Evolutionary conservation across 2,113 vertebrate genomes (phyloP).

Genomic region (Symphodus melops): DNA sequence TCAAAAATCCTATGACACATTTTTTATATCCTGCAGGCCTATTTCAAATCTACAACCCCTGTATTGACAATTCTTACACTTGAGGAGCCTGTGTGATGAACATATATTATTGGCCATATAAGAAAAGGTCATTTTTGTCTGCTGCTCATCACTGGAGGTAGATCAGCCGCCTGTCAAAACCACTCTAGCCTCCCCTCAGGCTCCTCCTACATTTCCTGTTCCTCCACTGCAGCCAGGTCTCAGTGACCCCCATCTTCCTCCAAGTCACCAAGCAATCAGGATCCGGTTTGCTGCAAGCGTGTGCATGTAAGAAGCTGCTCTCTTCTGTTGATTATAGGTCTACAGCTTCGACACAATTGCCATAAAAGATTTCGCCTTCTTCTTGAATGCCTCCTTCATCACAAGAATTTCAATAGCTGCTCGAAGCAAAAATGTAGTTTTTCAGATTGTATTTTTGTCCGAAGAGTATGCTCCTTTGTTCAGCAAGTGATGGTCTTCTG

Average conservation of each 20-base stretch:
- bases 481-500: neutral
- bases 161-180: neutral
- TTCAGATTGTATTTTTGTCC: neutral
- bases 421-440: constrained; percentile 23
- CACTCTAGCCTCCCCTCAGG: neutral
- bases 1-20: too few species aligned
- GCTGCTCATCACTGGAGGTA: neutral
- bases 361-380: constrained; percentile 1
- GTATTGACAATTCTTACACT: neutral
- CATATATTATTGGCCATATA: neutral
- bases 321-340: constrained; percentile 34
- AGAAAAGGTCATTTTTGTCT: neutral
- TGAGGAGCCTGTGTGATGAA: neutral
- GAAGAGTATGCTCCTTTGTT: neutral
- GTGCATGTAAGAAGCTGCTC: constrained; percentile 21
- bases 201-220: constrained; percentile 11
- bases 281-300: constrained; percentile 17
- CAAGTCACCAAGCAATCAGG: constrained; percentile 51
- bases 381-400: constrained; percentile 27
- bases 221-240: constrained; percentile 30
- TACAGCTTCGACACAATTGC: constrained; percentile 9
- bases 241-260: constrained; percentile 48
- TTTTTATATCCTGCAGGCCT: too few species aligned
- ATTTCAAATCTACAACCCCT: constrained; percentile 30
- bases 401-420: constrained; percentile 30